These are phyloP conservation scores for Thaleichthys pacificus DNA, from an alignment of 2,797 vertebrate species.

Conservation along the genomic window DNA sequence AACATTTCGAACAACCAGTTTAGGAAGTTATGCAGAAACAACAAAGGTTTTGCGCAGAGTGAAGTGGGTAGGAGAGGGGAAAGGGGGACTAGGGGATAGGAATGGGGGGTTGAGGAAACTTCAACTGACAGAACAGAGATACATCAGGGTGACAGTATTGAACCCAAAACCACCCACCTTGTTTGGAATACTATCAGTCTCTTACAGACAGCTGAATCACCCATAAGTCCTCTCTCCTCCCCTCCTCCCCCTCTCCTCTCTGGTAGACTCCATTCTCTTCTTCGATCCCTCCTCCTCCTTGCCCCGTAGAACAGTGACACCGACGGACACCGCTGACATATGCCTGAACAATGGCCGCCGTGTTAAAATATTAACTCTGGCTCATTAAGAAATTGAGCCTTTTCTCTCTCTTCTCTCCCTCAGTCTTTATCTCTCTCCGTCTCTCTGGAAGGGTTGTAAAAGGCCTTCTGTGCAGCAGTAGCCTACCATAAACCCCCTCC, in stretches of 20 bases:
- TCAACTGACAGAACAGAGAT: not conserved
- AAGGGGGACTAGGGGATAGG: not conserved
- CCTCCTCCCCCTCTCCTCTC: not conserved
- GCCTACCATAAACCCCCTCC: constrained; percentile 39
- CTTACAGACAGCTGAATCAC: not conserved
- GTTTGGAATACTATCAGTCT: not conserved
- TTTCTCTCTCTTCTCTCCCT: constrained; percentile 32
- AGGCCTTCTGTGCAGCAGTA: constrained; percentile 55
- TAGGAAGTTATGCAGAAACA: not conserved
- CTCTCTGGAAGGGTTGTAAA: constrained; percentile 45
- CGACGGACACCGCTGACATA: constrained; percentile 47
- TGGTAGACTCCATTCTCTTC: not conserved
- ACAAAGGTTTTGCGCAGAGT: too few relatives aligned
- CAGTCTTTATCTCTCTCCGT: constrained; percentile 33
- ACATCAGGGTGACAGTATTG: not conserved
- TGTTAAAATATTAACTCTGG: constrained; percentile 77
- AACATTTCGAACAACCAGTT: not conserved
- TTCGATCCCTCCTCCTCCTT: constrained; percentile 18
- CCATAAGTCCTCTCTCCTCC: not conserved
- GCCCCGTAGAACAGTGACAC: constrained; percentile 18
- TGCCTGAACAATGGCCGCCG: constrained; percentile 59
- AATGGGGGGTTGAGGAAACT: not conserved
- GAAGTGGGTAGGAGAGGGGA: too few relatives aligned
- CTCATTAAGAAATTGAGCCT: constrained; percentile 62
- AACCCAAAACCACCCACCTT: not conserved